Evolutionary conservation across 2,797 vertebrate genomes (phyloP).

Genomic region (Diglossa cyanea): DNA sequence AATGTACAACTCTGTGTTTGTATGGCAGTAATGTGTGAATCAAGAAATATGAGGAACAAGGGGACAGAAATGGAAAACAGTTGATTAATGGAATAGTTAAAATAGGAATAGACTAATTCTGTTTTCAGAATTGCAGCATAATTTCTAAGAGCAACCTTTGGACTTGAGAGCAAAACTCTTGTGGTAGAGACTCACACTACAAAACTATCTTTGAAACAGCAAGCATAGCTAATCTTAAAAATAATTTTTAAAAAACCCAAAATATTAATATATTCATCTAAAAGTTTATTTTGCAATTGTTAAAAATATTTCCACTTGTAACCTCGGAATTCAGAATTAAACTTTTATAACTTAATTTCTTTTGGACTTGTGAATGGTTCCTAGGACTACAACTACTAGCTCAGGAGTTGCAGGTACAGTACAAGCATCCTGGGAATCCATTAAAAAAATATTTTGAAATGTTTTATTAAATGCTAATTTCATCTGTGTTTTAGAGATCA

Average conservation of each 20-base stretch:
- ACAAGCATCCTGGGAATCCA: background rate
- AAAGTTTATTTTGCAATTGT: background rate
- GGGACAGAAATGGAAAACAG: background rate
- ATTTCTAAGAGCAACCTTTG: background rate
- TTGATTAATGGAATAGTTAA: background rate
- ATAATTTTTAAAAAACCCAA: rapidly evolving
- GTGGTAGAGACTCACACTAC: background rate
- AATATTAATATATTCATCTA: background rate
- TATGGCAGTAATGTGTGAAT: background rate
- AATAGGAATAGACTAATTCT: background rate
- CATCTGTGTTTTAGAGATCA: background rate
- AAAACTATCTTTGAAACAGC: background rate
- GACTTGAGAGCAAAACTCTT: background rate
- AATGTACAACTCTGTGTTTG: background rate
- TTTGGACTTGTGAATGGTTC: background rate
- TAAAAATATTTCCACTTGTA: background rate
- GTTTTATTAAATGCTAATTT: background rate
- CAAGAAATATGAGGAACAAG: background rate
- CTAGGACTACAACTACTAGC: background rate
- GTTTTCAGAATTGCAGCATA: background rate
- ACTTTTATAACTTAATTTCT: background rate
- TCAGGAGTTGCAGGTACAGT: background rate
- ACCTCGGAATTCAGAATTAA: background rate
- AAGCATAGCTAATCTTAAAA: background rate
- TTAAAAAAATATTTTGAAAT: background rate